These are phyloP conservation scores for Eledona agricola DNA, from an alignment of 2,888 invertebrate species.

Conservation along the genomic window DNA sequence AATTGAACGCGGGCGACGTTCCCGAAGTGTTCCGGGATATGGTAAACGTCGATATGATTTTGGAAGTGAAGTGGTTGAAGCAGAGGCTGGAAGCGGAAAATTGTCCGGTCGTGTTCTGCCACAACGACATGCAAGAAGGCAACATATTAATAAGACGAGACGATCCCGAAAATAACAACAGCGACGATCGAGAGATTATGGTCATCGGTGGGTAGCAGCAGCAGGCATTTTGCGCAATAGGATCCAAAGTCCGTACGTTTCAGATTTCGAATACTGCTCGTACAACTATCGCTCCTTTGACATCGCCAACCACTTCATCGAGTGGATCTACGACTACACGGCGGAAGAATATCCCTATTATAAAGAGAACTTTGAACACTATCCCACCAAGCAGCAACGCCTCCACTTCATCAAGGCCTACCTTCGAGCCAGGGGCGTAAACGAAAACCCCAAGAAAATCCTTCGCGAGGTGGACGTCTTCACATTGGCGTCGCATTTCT, in stretches of 20 bases:
- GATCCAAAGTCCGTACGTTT: no score
- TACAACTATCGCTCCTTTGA: constrained; percentile 95
- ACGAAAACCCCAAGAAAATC: constrained; percentile 55
- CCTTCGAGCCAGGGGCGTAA: constrained; percentile 59
- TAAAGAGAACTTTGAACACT: constrained; percentile 71
- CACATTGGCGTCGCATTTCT: constrained; percentile 86
- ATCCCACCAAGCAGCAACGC: constrained; percentile 82
- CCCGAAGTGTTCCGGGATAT: constrained; percentile 49
- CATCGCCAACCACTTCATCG: constrained; percentile 93
- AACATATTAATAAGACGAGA: constrained; percentile 69
- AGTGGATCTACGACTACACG: constrained; percentile 92
- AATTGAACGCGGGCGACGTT: constrained; percentile 59
- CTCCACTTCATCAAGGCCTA: constrained; percentile 68
- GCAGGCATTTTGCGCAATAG: constrained; percentile 4
- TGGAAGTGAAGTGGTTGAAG: constrained; percentile 77
- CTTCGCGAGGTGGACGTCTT: constrained; percentile 81
- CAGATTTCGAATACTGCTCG: constrained; percentile 93
- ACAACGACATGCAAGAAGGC: constrained; percentile 95
- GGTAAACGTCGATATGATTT: constrained; percentile 65
- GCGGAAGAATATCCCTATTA: constrained; percentile 81
- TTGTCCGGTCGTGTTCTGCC: constrained; percentile 91
- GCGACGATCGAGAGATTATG: constrained; percentile 50
- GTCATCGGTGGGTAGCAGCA: constrained; percentile 58
- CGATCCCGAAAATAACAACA: constrained; percentile 47
- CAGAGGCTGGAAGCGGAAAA: constrained; percentile 67